phyloP scores from a whole-genome alignment of 1,140 invertebrate species.

The Hylaeus volcanicus region DNA sequence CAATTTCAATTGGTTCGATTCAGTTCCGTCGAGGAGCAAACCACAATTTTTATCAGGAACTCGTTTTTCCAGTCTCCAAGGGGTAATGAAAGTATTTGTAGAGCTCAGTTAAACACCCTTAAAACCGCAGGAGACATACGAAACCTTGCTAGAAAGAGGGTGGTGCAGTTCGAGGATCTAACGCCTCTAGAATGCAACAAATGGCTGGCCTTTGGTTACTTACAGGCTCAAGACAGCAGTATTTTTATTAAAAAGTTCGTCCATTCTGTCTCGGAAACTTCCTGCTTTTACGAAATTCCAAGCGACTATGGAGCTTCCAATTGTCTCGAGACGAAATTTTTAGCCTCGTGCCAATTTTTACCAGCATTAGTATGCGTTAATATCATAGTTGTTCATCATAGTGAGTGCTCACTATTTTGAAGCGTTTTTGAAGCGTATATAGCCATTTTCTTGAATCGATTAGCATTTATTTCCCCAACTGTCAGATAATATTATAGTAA shows the following conservation, averaged over 20 bases:
- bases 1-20: not conserved
- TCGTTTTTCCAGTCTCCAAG: not conserved
- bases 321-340: too few species aligned
- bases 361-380: too few species aligned
- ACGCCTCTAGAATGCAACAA: not conserved
- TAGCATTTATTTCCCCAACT: too few species aligned
- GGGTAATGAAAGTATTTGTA: slow-evolving; percentile 18
- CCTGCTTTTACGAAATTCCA: not conserved
- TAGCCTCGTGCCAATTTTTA: too few species aligned
- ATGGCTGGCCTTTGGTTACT: not conserved
- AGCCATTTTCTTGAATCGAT: too few species aligned
- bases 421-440: too few species aligned
- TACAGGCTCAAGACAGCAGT: not conserved
- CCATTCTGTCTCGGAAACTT: too few species aligned
- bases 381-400: too few species aligned
- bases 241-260: not conserved
- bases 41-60: not conserved
- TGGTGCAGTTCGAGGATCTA: not conserved
- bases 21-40: not conserved
- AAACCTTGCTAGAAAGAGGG: not conserved
- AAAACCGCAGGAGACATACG: not conserved
- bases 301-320: too few species aligned
- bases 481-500: too few species aligned
- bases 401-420: too few species aligned
- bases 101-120: not conserved